Evolutionary conservation across 2,888 invertebrate species (phyloP).

Genomic region (Seira musarum): DNA sequence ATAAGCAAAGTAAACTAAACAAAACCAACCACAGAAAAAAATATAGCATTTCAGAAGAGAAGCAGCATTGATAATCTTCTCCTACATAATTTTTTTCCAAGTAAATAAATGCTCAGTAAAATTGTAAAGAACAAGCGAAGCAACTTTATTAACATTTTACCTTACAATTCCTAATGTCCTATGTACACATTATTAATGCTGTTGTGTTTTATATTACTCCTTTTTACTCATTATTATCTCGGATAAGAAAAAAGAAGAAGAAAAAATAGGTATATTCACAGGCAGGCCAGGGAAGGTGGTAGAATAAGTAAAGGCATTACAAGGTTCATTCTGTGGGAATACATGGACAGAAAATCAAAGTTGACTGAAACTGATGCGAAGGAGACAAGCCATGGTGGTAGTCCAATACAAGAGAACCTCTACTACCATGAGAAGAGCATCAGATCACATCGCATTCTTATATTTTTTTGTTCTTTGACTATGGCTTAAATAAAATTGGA

Average conservation of each 20-base stretch:
- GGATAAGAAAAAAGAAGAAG: background rate
- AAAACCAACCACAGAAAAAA: background rate
- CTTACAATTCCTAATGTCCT: background rate
- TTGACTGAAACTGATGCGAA: background rate
- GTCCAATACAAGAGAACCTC: background rate
- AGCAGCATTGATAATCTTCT: background rate
- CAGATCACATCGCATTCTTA: background rate
- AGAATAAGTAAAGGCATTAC: background rate
- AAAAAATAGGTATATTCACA: constrained; percentile 4
- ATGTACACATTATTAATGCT: background rate
- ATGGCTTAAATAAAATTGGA: background rate
- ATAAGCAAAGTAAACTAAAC: too few relatives aligned
- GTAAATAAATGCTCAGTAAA: background rate
- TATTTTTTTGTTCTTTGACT: background rate
- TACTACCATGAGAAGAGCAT: background rate
- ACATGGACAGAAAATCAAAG: constrained; percentile 16
- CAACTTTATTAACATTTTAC: background rate
- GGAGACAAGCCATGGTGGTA: constrained; percentile 14
- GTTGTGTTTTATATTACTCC: too few relatives aligned
- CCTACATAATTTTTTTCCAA: constrained; percentile 3
- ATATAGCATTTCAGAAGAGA: background rate
- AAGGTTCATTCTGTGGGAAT: constrained; percentile 4
- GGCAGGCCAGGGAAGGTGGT: background rate
- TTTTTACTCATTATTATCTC: too few relatives aligned
- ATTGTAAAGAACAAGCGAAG: background rate